Evolutionary conservation across 2,888 invertebrate genomes (phyloP).

Genomic region (Melolontha melolontha): DNA sequence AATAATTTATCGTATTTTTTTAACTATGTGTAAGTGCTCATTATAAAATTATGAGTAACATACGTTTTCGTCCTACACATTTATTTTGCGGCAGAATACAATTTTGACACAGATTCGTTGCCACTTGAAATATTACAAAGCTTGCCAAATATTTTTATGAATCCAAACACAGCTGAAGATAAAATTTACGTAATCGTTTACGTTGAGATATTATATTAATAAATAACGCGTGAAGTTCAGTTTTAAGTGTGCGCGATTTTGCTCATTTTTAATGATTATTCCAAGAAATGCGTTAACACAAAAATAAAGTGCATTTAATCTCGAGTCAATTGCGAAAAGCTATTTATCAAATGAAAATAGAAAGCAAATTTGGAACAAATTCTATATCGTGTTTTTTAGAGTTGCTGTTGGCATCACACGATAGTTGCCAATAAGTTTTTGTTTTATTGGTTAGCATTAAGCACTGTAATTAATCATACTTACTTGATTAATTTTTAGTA

Average conservation of each 20-base stretch:
- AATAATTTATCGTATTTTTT: neutral
- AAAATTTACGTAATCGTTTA: constrained; percentile 20
- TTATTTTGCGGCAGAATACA: neutral
- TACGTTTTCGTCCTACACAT: neutral
- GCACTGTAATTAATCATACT: too few species aligned
- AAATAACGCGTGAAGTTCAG: neutral
- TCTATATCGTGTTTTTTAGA: too few species aligned
- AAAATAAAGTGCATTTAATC: too few species aligned
- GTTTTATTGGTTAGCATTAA: too few species aligned
- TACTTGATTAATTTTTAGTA: too few species aligned
- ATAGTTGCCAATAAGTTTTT: too few species aligned
- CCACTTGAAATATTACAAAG: constrained; percentile 5
- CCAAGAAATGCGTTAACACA: too few species aligned
- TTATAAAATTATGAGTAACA: neutral
- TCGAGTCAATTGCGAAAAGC: too few species aligned
- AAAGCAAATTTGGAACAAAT: too few species aligned
- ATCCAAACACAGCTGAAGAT: constrained; percentile 27
- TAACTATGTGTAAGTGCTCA: constrained; percentile 4
- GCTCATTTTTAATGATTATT: neutral
- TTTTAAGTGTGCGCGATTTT: neutral
- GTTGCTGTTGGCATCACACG: too few species aligned
- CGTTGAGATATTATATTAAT: neutral
- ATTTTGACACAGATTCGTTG: constrained; percentile 14
- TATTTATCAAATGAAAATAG: too few species aligned
- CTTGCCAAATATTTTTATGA: constrained; percentile 29